These are phyloP conservation scores for Crossaster papposus DNA, from an alignment of 53 echinoderm and acorn worm species.

Conservation along the genomic window DNA sequence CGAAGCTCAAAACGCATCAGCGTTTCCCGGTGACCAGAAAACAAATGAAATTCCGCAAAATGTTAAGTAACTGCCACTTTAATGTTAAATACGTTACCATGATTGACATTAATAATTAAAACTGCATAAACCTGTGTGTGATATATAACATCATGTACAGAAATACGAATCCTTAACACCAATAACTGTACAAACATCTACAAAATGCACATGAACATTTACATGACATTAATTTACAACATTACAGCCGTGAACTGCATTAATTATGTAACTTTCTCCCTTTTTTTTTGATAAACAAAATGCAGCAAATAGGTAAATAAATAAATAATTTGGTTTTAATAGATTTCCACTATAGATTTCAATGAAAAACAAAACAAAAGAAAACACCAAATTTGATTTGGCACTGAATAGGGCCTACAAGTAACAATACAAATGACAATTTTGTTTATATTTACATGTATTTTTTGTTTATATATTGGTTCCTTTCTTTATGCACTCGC, in stretches of 20 bases:
- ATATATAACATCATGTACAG: background rate
- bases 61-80: no score
- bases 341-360: background rate
- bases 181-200: background rate
- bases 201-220: background rate
- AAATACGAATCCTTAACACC: background rate
- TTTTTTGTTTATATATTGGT: no score
- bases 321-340: background rate
- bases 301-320: conserved; percentile 11
- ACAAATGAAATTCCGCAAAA: no score
- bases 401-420: background rate
- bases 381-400: background rate
- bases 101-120: background rate
- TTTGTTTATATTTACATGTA: no score
- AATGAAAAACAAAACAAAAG: background rate
- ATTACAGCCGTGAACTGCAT: background rate
- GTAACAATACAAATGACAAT: background rate
- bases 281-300: background rate
- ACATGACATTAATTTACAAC: background rate
- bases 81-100: no score
- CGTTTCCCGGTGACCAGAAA: no score
- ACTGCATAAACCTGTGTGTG: background rate
- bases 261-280: background rate
- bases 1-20: no score
- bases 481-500: no score